Evolutionary conservation across 2,888 invertebrate species (phyloP), one percentile per base, ranked within the genome.

Genomic region (Crematogaster levior): DNA sequence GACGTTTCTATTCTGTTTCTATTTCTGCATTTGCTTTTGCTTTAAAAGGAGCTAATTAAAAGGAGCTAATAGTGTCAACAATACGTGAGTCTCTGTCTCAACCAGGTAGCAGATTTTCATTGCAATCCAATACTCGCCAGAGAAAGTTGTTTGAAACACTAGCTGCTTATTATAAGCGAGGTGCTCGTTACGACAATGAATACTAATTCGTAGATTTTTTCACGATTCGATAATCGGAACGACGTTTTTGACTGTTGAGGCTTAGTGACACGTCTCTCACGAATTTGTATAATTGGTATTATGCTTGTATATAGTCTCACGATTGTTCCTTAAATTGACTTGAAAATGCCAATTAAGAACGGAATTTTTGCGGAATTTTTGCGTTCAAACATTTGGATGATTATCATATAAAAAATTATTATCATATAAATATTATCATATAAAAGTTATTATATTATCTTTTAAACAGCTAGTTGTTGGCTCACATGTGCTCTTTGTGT

Each of bases 281-380:
- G 34, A 68, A 66, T 46, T 66, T 48, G 66, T 66, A 34, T 66
- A 66, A 66, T 66, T 46, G 65, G 37, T 61, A 34, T 40, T n/a
- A n/a, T n/a, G n/a, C n/a, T n/a, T n/a, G n/a, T n/a, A n/a, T n/a
- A n/a, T n/a, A n/a, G n/a, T n/a, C n/a, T n/a, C n/a, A n/a, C n/a
- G n/a, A n/a, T n/a, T n/a, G n/a, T 40, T 61, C 21, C 61, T 10
- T 27, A 30, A 66, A 66, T 46, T 10, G 46, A 66, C 66, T 30
- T 66, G 66, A n/a, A 66, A 48, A 48, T 66, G 2, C 15, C 15
- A 5, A 66, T 30, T 27, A 65, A 65, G 27, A n/a, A n/a, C n/a
- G n/a, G n/a, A n/a, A n/a, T n/a, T n/a, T n/a, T n/a, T 46, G 18
- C n/a, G 46, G 30, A 46, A 27, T 65, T 46, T 10, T 4, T 5